phyloP scores from a whole-genome alignment of 2,113 vertebrate species.

The Oreochromis niloticus region DNA sequence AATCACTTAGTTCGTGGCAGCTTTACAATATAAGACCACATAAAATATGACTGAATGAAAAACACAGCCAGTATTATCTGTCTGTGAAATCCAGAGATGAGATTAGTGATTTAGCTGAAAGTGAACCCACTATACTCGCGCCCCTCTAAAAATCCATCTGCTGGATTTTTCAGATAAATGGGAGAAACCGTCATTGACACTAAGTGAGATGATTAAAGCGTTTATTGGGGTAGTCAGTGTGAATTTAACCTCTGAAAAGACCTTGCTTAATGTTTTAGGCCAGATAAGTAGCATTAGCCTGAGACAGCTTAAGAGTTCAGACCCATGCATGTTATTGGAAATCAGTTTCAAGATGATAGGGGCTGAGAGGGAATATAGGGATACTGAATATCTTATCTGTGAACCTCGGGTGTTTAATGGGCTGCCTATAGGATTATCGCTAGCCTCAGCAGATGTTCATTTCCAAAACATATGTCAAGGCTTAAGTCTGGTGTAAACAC shows the following conservation, averaged over 20 bases:
- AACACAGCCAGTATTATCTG: conserved; percentile 18
- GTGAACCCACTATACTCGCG: conserved; percentile 1
- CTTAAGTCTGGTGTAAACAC: conserved; percentile 69
- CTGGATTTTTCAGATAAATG: conserved; percentile 63
- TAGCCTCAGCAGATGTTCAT: conserved; percentile 67
- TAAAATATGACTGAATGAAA: conserved; percentile 38
- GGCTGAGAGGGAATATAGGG: conserved; percentile 36
- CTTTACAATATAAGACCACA: conserved; percentile 21
- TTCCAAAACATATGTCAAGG: conserved; percentile 71
- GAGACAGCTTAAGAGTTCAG: conserved; percentile 57
- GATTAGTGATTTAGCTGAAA: conserved; percentile 40
- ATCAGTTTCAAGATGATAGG: conserved; percentile 58
- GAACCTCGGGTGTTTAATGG: conserved; percentile 64
- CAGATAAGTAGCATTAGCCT: conserved; percentile 68
- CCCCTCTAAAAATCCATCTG: conserved; percentile 39
- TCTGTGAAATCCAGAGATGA: conserved; percentile 29
- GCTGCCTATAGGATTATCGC: conserved; percentile 70
- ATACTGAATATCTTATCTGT: conserved; percentile 61
- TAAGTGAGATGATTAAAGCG: conserved; percentile 64
- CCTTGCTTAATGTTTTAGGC: conserved; percentile 64
- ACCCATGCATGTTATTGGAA: conserved; percentile 50
- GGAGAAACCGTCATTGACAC: conserved; percentile 21
- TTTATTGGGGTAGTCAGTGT: conserved; percentile 24
- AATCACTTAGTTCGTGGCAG: conserved; percentile 22
- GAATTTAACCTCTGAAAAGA: conserved; percentile 53